A percentile compares a stretch with the other conserved stretches of the same genome.
phyloP scores from a whole-genome alignment of 2,888 invertebrate genomes.

The Heliconius ismenius region DNA sequence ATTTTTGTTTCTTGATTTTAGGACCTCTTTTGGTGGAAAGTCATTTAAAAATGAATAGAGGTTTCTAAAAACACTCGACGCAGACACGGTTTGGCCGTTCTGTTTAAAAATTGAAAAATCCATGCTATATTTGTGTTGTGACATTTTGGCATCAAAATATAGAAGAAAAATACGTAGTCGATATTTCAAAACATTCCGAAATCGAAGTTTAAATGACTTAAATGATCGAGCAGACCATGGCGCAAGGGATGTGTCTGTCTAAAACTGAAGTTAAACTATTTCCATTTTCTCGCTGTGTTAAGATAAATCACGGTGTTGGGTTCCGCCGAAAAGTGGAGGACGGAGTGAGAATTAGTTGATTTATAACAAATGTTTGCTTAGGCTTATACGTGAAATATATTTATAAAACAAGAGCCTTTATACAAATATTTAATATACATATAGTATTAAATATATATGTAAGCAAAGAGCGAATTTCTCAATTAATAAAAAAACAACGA shows the following conservation, averaged over 20 bases:
- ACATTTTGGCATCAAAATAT: slow-evolving; percentile 11
- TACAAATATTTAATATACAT: not conserved
- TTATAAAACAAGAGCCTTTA: too few relatives aligned
- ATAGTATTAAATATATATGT: not conserved
- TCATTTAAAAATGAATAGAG: slow-evolving; percentile 24
- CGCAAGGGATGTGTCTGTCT: too few relatives aligned
- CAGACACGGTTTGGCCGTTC: not conserved
- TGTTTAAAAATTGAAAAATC: slow-evolving; percentile 7
- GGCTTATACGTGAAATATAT: too few relatives aligned
- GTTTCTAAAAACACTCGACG: slow-evolving; percentile 3
- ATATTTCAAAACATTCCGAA: too few relatives aligned
- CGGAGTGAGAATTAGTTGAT: too few relatives aligned
- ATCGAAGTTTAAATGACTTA: too few relatives aligned
- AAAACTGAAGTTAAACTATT: too few relatives aligned
- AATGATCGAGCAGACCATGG: too few relatives aligned
- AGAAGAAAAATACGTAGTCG: not conserved
- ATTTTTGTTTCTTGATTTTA: slow-evolving; percentile 25
- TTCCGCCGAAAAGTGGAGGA: too few relatives aligned
- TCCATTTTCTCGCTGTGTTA: too few relatives aligned
- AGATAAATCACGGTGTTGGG: too few relatives aligned
- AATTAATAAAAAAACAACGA: slow-evolving; percentile 7
- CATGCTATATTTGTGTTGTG: not conserved
- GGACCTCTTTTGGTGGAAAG: slow-evolving; percentile 17
- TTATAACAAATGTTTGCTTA: too few relatives aligned
- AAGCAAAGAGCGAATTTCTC: not conserved